Base-by-base conservation (phyloP, 2,888 invertebrate species). In the Chymomyza caudatula region DNA sequence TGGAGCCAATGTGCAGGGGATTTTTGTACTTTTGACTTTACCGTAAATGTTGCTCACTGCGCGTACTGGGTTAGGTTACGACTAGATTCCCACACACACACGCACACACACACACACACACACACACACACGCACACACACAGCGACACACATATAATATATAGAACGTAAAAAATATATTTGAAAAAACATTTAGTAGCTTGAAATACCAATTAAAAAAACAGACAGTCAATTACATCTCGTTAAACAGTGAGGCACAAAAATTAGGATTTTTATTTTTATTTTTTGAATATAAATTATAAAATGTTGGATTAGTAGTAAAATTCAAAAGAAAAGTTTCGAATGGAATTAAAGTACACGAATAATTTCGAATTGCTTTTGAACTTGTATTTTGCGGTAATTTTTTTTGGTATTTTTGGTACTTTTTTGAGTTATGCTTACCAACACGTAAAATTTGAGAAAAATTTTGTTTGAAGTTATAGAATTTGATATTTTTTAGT, bases 181-280 rank as follows among this genome's bases (percentile, higher is more conserved):
- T 47, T 78, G 60, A 62, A 77, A 84, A 78, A 60, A 86, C 86
- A 81, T 78, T 81, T 84, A 81, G 85, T 79, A 85, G 76, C 73
- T 86, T 70, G 78, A 78, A 81, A 66, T 82, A 86, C 80, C 80
- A 80, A 86, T 80, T 81, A 17, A 51, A 51, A 51, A 51, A 20
- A 51, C 4, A 20, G 80, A 79, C 80, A 80, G 78, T 74, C 84
- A 84, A 63, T 81, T 84, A 81, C 78, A 73, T 63, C 73, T 76
- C 76, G 66, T 74, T 83, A 69, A 80, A 78, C 86, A 86, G 81
- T 80, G 75, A 43, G 42, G 5, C 43, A 51, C 20, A 20, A 13
- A 51, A 51, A 51, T 51, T 20, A 51, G 1, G 13, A 6, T 5
- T 3, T 47, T 47, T 15, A n/a, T 47, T 15, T 47, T 47, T 17